phyloP scores from a whole-genome alignment of 2,888 invertebrate species.

The Drosophila recens region DNA sequence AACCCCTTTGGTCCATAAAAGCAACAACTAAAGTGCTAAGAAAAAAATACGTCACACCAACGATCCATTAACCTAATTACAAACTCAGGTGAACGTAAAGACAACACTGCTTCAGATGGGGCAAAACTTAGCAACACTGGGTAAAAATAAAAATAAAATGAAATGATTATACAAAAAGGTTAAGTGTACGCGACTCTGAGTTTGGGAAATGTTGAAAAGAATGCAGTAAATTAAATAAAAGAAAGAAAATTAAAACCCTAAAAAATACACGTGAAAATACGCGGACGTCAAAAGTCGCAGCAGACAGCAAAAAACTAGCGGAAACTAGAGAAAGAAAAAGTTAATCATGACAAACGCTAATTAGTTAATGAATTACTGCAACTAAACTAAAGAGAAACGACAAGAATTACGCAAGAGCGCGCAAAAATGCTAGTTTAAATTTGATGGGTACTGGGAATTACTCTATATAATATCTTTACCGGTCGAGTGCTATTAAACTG shows the following conservation, averaged over 20 bases:
- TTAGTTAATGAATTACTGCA: constrained; percentile 62
- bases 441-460: constrained; percentile 10
- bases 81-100: constrained; percentile 50
- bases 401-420: constrained; percentile 20
- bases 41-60: constrained; percentile 48
- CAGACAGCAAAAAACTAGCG: constrained; percentile 1
- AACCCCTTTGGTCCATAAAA: constrained; percentile 25
- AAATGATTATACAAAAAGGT: constrained; percentile 44
- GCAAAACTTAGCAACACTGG: constrained; percentile 28
- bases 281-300: constrained; percentile 23
- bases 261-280: constrained; percentile 35
- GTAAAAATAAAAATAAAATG: constrained; percentile 32
- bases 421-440: constrained; percentile 2
- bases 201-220: constrained; percentile 38
- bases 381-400: constrained; percentile 24
- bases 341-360: constrained; percentile 62
- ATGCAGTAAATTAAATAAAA: constrained; percentile 39
- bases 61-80: constrained; percentile 77
- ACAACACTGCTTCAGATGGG: constrained; percentile 37
- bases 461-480: constrained; percentile 1
- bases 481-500: not conserved
- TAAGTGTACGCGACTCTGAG: constrained; percentile 43
- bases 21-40: constrained; percentile 15
- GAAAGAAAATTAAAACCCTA: constrained; percentile 13
- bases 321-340: constrained; percentile 37